Evolutionary conservation across 1,140 invertebrate species (phyloP).

Genomic region (Oedothorax gibbosus): DNA sequence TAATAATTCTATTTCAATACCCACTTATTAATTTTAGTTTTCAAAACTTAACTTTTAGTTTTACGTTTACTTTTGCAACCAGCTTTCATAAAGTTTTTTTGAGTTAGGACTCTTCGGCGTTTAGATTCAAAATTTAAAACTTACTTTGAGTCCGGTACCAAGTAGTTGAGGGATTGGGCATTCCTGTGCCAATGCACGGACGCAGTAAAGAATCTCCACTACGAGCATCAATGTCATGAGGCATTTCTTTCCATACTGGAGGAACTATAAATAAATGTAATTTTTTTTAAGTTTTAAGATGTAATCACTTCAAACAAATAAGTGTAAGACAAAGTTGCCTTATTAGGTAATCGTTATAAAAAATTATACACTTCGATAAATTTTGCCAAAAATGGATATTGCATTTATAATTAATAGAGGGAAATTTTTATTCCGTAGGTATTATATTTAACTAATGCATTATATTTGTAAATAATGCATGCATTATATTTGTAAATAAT

Average conservation of each 20-base stretch:
- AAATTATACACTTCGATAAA: neutral
- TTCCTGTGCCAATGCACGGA: conserved; percentile 71
- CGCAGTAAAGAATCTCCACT: conserved; percentile 67
- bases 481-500: neutral
- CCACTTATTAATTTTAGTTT: too few relatives aligned
- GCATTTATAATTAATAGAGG: neutral
- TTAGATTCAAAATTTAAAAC: too few relatives aligned
- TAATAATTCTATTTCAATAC: too few relatives aligned
- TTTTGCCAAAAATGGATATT: neutral
- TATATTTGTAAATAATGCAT: neutral
- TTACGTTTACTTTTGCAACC: too few relatives aligned
- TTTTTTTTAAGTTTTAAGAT: neutral
- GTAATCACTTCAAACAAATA: neutral
- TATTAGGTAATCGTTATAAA: neutral
- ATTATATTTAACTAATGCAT: neutral
- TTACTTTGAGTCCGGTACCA: conserved; percentile 67
- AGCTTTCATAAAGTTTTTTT: too few relatives aligned
- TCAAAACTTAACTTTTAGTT: neutral
- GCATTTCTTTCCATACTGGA: conserved; percentile 71
- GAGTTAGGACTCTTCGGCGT: too few relatives aligned
- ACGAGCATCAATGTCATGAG: conserved; percentile 69
- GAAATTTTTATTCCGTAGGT: neutral
- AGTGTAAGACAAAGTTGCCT: neutral
- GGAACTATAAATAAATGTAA: conserved; percentile 67
- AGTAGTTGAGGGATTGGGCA: conserved; percentile 69